Conservation (phyloP, 2,888 invertebrate genomes). For the Hartigia nigra region DNA sequence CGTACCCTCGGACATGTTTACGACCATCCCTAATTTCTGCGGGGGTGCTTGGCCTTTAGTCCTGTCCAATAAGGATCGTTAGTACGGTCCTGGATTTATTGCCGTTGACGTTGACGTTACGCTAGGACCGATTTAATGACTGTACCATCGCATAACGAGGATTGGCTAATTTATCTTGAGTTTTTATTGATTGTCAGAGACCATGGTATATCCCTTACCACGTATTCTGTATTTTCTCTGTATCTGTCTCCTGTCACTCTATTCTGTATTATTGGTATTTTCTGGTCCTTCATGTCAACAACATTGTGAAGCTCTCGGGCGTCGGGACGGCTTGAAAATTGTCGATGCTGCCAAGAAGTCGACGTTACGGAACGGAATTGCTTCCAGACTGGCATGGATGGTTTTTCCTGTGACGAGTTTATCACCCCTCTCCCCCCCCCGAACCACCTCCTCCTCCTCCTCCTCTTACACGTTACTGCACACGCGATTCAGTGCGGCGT, state of each 20-base stretch:
- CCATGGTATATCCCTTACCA: not conserved
- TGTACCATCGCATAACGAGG: not conserved
- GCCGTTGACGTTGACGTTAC: not conserved
- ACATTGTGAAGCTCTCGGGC: not conserved
- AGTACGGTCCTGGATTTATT: not conserved
- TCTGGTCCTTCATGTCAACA: not conserved
- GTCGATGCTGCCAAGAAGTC: not conserved
- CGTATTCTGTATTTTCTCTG: not conserved
- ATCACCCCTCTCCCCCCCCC: not conserved
- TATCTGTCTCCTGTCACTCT: not conserved
- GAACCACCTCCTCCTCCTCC: too few species aligned
- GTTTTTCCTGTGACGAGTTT: not conserved
- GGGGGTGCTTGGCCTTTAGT: not conserved
- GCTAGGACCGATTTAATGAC: not conserved
- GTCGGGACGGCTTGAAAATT: not conserved
- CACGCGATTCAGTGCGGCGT: not conserved
- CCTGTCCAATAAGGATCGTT: not conserved
- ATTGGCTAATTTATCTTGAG: not conserved
- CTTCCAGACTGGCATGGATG: not conserved
- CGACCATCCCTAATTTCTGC: not conserved
- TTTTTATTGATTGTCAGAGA: not conserved
- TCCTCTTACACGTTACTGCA: not conserved
- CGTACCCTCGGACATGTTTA: not conserved
- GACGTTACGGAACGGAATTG: not conserved
- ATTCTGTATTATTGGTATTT: not conserved